Base-by-base conservation (phyloP, 1,140 invertebrate genomes). In the Trissolcus basalis region DNA sequence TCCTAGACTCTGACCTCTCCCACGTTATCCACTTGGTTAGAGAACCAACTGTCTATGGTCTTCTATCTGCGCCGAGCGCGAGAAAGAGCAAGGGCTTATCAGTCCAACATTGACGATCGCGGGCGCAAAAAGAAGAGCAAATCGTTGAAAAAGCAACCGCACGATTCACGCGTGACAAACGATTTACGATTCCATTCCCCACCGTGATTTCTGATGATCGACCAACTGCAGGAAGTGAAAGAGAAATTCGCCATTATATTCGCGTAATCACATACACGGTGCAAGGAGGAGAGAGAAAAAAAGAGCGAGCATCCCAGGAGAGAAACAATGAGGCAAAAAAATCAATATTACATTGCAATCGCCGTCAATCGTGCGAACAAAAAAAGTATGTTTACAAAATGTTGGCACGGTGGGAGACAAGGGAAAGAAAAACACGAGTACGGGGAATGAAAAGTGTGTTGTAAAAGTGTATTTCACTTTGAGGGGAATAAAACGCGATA, bases 151-250 rank as follows among this genome's bases (percentile, higher is more conserved):
- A 83, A 78, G 63, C 49, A 63, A 59, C 74, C 58, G 76, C 79
- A 76, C 74, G 78, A 83, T 69, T 81, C 78, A 77, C 81, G 81
- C 83, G 82, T 83, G 83, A 84, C 83, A 79, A 83, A 83, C 81
- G 73, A 77, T 81, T 82, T 77, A 77, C 79, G 71, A 83, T 75
- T 81, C 77, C 77, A 71, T 83, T 81, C 73, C 60, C 74, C 60
- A 55, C 56, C 45, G 50, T 0, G 51, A 73, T 49, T 27, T 6
- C 45, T 63, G 60, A 67, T 54, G 60, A 76, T 73, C 48, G 47
- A 71, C 33, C 35, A 64, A 72, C 51, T 63, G 49, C 36, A 54
- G 27, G 12, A 53, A 59, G 58, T 59, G 50, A 58, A 71, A 53
- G 53, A 58, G 32, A 64, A 72, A 59, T 63, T 53, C 39, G 4